These are phyloP conservation scores for Ispidina lecontei DNA, from an alignment of 2,797 vertebrate genomes.

Conservation along the genomic window DNA sequence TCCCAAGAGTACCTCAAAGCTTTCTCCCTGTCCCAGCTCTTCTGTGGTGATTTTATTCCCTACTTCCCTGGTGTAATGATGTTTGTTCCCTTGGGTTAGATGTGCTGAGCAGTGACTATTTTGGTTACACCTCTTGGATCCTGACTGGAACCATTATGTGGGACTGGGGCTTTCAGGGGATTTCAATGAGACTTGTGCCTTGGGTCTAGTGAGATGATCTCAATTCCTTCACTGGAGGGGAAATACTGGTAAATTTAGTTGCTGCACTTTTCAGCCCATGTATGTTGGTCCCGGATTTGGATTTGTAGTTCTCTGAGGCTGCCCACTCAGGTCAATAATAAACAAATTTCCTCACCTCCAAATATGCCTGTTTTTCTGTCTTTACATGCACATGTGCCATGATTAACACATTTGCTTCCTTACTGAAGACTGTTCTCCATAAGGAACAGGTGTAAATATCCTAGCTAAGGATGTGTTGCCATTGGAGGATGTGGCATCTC, in stretches of 20 bases:
- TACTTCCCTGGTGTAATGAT: background rate
- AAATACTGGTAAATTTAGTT: background rate
- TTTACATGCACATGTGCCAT: fast-evolving
- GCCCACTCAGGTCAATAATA: background rate
- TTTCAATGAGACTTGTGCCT: background rate
- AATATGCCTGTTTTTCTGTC: background rate
- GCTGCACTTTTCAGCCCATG: background rate
- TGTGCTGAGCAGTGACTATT: background rate
- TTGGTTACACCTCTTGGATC: background rate
- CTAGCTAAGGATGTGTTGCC: background rate
- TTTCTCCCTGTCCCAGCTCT: background rate
- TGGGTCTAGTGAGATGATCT: background rate
- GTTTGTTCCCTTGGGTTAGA: background rate
- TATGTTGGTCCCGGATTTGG: fast-evolving
- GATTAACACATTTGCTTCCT: background rate
- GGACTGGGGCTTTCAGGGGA: background rate
- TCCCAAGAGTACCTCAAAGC: background rate
- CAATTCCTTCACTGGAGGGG: background rate
- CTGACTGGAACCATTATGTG: fast-evolving
- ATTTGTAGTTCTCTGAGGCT: background rate
- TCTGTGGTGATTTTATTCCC: background rate
- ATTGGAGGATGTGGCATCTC: background rate
- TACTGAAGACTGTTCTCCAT: background rate
- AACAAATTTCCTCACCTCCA: background rate
- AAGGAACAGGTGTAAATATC: background rate